Conservation (phyloP, 1,140 invertebrate genomes). For the Triops cancriformis region DNA sequence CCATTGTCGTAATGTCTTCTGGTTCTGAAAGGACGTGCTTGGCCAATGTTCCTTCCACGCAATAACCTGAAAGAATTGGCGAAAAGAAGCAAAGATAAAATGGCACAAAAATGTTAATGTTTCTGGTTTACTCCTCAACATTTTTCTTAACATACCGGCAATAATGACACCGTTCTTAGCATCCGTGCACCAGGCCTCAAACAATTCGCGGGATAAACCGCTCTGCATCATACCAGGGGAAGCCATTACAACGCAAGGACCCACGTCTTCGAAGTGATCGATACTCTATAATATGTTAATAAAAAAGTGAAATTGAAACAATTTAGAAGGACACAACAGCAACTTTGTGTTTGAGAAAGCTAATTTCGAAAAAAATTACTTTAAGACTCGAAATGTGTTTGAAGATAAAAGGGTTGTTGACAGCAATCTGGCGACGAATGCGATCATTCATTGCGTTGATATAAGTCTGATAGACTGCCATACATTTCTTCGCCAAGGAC, state of each 20-base stretch:
- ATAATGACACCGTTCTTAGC: constrained; percentile 97
- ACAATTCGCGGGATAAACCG: constrained; percentile 91
- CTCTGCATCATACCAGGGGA: constrained; percentile 99
- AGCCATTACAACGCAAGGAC: constrained; percentile 98
- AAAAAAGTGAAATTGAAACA: no score
- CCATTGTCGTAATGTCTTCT: constrained; percentile 91
- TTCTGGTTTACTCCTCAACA: not conserved
- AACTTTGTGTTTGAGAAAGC: no score
- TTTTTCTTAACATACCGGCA: constrained; percentile 51
- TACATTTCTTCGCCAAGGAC: constrained; percentile 97
- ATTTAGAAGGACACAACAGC: no score
- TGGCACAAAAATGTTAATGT: not conserved
- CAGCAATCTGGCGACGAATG: constrained; percentile 89
- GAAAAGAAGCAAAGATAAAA: not conserved
- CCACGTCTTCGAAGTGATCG: constrained; percentile 98
- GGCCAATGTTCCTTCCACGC: constrained; percentile 96
- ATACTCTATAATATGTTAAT: constrained; percentile 61
- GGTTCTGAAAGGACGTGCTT: constrained; percentile 97
- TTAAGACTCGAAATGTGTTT: constrained; percentile 98
- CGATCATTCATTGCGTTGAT: constrained; percentile 99
- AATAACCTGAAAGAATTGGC: constrained; percentile 60
- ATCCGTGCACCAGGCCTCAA: constrained; percentile 98
- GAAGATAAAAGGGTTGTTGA: constrained; percentile 99
- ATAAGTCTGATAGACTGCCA: constrained; percentile 99
- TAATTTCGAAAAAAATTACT: constrained; percentile 51